Evolutionary conservation across 2,888 invertebrate genomes (phyloP), one percentile per base, ranked within the genome.

Genomic region (Mechanitis mazaeus): DNA sequence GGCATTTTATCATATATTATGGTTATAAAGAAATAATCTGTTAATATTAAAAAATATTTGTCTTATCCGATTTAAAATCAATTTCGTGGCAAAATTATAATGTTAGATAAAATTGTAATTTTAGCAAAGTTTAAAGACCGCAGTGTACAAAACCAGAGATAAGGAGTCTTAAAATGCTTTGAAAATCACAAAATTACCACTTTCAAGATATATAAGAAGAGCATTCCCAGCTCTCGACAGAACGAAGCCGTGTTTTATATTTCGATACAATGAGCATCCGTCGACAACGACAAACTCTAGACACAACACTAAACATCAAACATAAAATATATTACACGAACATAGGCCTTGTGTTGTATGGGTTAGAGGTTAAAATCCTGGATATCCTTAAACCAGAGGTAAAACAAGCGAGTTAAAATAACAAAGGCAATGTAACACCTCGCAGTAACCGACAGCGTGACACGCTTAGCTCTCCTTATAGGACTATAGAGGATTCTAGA

Each of bases 201-300:
- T 61, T 58, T 47, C 38, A 64, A 53, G 54, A 55, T 46, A 56
- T 54, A 55, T 55, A 50, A 50, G 31, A 31, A 47, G 58, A 61
- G 61, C 60, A 59, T 70, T 67, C 65, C 66, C 68, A 56, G 63
- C 64, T 50, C 50, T 20, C 20, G 20, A 20, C 20, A 54, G 55
- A 61, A 64, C 59, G 59, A 61, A 69, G 66, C 68, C 64, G 65
- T 45, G 58, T 60, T 63, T 65, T 60, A 63, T 57, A 63, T 63
- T 59, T 60, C 50, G 68, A 69, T 66, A 75, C 76, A 75, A 77
- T 75, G 75, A 72, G 64, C 74, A 75, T 79, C 75, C 75, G 73
- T 64, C 65, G 67, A 67, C 66, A 66, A 72, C 76, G 74, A 75
- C 78, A 74, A 76, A 75, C 73, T 71, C 70, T 73, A 77, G 77